Conservation (phyloP, 2,797 vertebrate species). For the Chloroceryle amazona region DNA sequence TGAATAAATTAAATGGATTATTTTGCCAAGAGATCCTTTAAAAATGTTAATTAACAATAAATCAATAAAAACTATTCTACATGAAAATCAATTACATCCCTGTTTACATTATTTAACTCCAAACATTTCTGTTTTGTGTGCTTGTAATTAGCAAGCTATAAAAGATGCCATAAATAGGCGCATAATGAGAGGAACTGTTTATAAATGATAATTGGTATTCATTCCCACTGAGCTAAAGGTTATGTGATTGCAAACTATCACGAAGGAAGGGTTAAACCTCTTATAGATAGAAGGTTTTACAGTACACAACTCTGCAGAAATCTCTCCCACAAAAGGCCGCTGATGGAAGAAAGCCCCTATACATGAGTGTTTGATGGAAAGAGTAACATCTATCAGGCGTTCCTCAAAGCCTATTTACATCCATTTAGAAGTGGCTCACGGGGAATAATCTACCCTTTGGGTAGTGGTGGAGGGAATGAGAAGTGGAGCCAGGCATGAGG, state of each 20-base stretch:
- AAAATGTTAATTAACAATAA: conserved; percentile 79
- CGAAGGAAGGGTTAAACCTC: conserved; percentile 60
- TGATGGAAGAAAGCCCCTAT: not conserved
- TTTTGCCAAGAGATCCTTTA: conserved; percentile 68
- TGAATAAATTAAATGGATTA: conserved; percentile 72
- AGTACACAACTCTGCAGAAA: not conserved
- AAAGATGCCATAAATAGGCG: conserved; percentile 74
- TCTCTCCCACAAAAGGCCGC: not conserved
- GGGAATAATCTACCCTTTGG: not conserved
- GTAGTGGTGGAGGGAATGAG: not conserved
- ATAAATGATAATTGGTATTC: conserved; percentile 74
- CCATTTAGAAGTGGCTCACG: not conserved
- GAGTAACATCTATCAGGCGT: not conserved
- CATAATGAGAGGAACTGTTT: conserved; percentile 75
- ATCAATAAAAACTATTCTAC: conserved; percentile 79
- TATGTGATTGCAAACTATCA: conserved; percentile 32
- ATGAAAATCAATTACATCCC: conserved; percentile 75
- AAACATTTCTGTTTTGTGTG: conserved; percentile 74
- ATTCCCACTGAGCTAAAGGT: conserved; percentile 63
- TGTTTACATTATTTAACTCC: conserved; percentile 79
- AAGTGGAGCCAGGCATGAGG: rapidly evolving
- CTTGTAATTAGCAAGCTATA: conserved; percentile 78
- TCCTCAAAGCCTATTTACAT: not conserved
- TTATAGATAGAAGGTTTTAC: not conserved
- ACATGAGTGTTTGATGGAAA: not conserved